Evolutionary conservation across 2,797 vertebrate species (phyloP).

Genomic region (Acestrorhynchus altus): DNA sequence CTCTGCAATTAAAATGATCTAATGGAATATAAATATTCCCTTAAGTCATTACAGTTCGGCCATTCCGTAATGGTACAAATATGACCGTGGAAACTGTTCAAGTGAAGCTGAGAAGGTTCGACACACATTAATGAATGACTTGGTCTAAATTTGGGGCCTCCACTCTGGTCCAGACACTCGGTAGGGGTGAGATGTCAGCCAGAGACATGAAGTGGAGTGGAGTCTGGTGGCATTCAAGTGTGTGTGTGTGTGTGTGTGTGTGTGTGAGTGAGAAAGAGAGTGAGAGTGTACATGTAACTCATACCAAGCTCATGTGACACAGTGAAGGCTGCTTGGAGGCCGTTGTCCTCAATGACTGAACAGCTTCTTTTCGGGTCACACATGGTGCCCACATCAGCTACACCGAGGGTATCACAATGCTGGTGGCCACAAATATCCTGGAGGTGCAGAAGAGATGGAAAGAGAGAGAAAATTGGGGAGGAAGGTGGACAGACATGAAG

Average conservation of each 20-base stretch:
- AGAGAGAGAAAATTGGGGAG: constrained; percentile 23
- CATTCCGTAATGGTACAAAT: constrained; percentile 39
- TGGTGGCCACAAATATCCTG: constrained; percentile 94
- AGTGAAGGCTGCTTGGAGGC: constrained; percentile 93
- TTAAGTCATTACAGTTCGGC: constrained; percentile 22
- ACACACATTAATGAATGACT: constrained; percentile 54
- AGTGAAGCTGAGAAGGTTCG: constrained; percentile 44
- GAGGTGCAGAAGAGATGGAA: constrained; percentile 33
- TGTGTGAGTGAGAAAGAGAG: not conserved
- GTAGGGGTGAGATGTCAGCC: constrained; percentile 39
- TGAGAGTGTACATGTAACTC: constrained; percentile 31
- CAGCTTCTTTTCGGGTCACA: constrained; percentile 96
- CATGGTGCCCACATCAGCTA: constrained; percentile 94
- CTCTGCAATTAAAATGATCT: constrained; percentile 43
- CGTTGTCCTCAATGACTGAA: constrained; percentile 93
- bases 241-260: constrained; percentile 7
- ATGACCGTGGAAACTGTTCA: constrained; percentile 38
- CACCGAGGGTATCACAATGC: constrained; percentile 90
- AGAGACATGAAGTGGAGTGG: constrained; percentile 24
- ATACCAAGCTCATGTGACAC: constrained; percentile 94
- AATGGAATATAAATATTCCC: constrained; percentile 45
- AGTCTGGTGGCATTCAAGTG: constrained; percentile 34
- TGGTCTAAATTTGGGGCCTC: constrained; percentile 49
- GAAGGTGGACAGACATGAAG: constrained; percentile 23
- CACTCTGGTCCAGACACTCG: constrained; percentile 51